Evolutionary conservation across 2,113 vertebrate genomes (phyloP).

Genomic region (Neotragus moschatus): DNA sequence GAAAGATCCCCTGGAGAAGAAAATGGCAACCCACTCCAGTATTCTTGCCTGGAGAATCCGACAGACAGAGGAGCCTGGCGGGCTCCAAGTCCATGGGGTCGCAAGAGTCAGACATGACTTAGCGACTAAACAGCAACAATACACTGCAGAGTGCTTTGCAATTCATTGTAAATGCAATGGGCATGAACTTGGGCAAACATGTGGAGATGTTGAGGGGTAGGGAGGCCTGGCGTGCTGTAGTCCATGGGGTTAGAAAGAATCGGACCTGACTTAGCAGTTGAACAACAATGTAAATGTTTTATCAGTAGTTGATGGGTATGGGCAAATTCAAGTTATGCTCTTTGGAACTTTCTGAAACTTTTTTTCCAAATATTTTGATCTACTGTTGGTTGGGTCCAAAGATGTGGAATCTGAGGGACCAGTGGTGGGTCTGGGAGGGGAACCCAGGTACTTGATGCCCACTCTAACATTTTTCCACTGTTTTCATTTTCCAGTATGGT

Average conservation of each 20-base stretch:
- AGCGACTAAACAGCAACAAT: neutral
- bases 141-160: neutral
- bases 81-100: neutral
- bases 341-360: neutral
- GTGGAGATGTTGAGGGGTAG: neutral
- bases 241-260: neutral
- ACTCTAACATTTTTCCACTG: neutral
- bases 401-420: neutral
- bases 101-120: neutral
- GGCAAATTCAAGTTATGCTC: neutral
- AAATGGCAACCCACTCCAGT: neutral
- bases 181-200: neutral
- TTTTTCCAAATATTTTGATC: neutral
- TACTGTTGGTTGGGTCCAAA: neutral
- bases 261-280: accelerated
- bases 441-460: neutral
- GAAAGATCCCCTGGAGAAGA: neutral
- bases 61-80: neutral
- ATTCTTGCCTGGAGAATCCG: neutral
- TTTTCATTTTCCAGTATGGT: neutral
- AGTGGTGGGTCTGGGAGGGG: neutral
- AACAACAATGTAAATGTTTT: neutral
- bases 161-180: neutral
- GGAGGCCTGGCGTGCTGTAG: neutral
- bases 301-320: neutral